Evolutionary conservation across 2,113 vertebrate genomes (phyloP).

Genomic region (Oreochromis niloticus): DNA sequence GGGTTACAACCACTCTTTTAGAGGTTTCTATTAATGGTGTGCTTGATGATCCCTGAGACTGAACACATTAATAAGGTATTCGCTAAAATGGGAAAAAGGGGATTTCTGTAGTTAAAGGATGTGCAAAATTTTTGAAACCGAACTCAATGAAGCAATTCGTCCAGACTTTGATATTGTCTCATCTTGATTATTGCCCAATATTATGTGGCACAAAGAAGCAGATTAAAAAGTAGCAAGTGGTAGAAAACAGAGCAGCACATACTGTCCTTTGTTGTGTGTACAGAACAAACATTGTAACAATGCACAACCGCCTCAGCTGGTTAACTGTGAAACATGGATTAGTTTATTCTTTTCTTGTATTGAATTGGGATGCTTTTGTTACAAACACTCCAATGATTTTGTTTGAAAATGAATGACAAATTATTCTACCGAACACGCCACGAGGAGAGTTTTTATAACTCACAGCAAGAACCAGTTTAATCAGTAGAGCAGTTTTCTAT

Average conservation of each 20-base stretch:
- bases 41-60: background rate
- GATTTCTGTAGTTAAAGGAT: background rate
- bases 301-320: background rate
- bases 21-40: background rate
- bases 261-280: background rate
- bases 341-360: background rate
- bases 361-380: background rate
- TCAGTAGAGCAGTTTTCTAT: background rate
- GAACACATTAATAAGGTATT: background rate
- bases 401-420: background rate
- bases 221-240: background rate
- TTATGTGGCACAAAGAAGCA: background rate
- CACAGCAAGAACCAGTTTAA: background rate
- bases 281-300: background rate
- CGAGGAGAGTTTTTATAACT: background rate
- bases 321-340: background rate
- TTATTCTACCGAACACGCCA: background rate
- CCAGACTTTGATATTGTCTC: background rate
- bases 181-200: background rate
- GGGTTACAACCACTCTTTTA: background rate
- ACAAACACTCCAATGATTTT: background rate
- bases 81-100: background rate
- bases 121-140: fast-evolving
- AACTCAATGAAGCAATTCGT: background rate
- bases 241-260: background rate